Conservation (phyloP, 1,140 invertebrate genomes). For the Saccostrea glomerata region DNA sequence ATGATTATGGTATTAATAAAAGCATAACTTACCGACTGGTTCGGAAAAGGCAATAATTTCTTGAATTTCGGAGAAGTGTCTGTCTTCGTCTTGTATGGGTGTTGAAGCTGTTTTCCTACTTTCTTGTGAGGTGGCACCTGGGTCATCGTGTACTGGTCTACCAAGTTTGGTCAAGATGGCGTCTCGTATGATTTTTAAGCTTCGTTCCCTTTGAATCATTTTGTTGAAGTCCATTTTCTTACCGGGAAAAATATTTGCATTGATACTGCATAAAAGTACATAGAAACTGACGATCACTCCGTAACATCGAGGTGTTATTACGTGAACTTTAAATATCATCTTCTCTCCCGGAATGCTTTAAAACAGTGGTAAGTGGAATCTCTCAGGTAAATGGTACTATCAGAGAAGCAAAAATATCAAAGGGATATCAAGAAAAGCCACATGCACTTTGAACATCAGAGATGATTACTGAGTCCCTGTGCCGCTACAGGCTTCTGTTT, state of each 20-base stretch:
- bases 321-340: not conserved
- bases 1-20: too few species aligned
- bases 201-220: not conserved
- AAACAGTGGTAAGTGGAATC: not conserved
- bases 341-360: not conserved
- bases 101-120: not conserved
- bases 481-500: not conserved
- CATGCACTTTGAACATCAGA: slow-evolving; percentile 1
- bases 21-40: not conserved
- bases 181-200: not conserved
- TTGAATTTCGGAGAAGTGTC: not conserved
- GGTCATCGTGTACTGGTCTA: not conserved
- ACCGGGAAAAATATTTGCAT: not conserved
- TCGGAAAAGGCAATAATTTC: slow-evolving; percentile 19
- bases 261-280: not conserved
- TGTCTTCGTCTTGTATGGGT: not conserved
- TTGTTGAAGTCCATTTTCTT: not conserved
- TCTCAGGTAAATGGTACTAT: not conserved
- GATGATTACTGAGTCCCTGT: not conserved
- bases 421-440: not conserved
- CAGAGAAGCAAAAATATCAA: not conserved
- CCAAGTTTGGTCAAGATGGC: not conserved
- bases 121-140: not conserved
- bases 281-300: not conserved
- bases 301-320: not conserved